Evolutionary conservation across 2,888 invertebrate species (phyloP), one percentile per base, ranked within the genome.

Genomic region (Platynereis dumerilii): DNA sequence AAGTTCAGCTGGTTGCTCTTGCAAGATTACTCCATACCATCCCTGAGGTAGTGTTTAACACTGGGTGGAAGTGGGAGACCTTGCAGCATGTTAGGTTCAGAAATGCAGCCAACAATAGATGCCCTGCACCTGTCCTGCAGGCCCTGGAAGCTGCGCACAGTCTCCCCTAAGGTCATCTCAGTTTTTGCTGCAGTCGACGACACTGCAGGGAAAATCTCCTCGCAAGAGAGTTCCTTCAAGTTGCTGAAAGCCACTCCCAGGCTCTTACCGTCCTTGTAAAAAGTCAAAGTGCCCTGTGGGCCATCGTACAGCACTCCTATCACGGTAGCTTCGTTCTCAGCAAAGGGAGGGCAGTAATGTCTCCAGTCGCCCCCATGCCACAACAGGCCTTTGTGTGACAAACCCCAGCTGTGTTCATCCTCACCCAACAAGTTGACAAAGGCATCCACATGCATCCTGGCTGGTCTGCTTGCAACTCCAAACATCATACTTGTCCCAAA

Each of bases 401-500:
- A 80, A 0, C 90, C 91, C 91, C 91, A 91, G 58, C 90, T 88
- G 22, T 83, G 85, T 56, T 87, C 86, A 78, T 91, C 89, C 80
- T 90, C 89, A n/a, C 91, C 91, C 29, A 91, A 81, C 75, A 91
- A 84, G 79, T 91, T 90, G 29, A 88, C 87, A 79, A 91, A 91
- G 17, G 88, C 87, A 76, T 89, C 88, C 1, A 88, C 89, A 78
- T 91, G 90, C 1, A 91, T 83, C 3, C 89, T 83, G 1, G 87
- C 87, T 48, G 68, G 78, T 60, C 81, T 81, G 2, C 89, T 89
- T 48, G 89, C 90, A 56, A 90, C 86, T 20, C 91, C 91, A 74
- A 91, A 90, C 91, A 91, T 91, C 86, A 91, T 90, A 75, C 90
- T 88, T 0, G 91, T 91, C 26, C 91, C 91, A 76, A 90, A 91